Percentiles rank a stretch among this genome's conserved stretches.
phyloP scores from a whole-genome alignment of 2,113 vertebrate species.

The Sardina pilchardus region DNA sequence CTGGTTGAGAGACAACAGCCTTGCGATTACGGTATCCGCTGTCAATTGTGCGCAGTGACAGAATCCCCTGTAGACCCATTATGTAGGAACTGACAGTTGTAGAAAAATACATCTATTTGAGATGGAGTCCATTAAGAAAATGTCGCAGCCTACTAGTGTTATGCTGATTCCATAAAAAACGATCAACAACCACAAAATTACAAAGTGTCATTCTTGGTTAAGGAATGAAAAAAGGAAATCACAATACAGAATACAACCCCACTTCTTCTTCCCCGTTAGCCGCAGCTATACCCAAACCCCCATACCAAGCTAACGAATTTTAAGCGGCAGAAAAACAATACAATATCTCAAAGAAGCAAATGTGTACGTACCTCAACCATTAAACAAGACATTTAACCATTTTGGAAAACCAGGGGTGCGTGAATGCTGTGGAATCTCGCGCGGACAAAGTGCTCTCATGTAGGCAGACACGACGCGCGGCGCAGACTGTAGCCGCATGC shows the following conservation, averaged over 20 bases:
- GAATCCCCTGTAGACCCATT: neutral
- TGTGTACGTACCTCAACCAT: conserved; percentile 14
- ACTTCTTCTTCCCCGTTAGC: conserved; percentile 2
- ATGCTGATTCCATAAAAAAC: neutral
- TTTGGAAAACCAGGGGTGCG: conserved; percentile 4
- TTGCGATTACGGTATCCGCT: conserved; percentile 9
- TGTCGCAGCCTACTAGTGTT: neutral
- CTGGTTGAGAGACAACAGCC: conserved; percentile 2
- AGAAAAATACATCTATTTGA: neutral
- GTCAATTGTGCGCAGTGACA: conserved; percentile 19
- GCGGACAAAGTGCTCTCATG: conserved; percentile 12
- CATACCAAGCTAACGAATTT: neutral
- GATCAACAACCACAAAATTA: neutral
- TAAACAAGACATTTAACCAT: conserved; percentile 22
- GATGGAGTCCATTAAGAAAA: neutral
- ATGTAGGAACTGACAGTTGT: neutral
- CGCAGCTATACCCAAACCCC: neutral
- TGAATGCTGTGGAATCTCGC: conserved; percentile 9
- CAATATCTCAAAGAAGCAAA: neutral
- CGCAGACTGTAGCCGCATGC: neutral
- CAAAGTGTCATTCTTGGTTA: neutral
- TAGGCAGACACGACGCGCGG: conserved; percentile 12
- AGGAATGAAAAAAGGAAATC: conserved; percentile 5
- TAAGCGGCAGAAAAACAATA: neutral
- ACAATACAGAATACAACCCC: neutral